Conservation (phyloP, 2,113 vertebrate genomes). For the Odocoileus virginianus region DNA sequence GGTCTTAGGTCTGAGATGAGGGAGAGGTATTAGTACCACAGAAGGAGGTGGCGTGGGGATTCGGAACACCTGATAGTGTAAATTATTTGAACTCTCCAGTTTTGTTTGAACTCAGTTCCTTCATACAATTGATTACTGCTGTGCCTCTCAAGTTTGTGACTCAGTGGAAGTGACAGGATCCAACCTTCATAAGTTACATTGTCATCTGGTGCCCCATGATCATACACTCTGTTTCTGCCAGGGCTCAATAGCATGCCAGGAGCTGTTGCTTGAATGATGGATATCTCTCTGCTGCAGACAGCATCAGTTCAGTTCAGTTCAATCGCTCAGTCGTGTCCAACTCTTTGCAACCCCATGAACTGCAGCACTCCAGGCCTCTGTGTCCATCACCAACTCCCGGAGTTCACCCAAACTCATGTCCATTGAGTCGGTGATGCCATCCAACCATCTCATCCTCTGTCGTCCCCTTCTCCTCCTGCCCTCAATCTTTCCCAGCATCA, state of each 20-base stretch:
- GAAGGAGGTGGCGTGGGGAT: background rate
- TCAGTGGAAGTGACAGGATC: background rate
- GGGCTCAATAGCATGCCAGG: background rate
- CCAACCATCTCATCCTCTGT: too few relatives aligned
- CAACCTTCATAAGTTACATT: background rate
- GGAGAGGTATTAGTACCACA: background rate
- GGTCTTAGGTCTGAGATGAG: background rate
- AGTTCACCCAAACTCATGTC: too few relatives aligned
- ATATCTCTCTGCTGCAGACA: background rate
- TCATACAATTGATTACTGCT: background rate
- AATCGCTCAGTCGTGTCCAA: too few relatives aligned
- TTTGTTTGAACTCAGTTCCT: background rate
- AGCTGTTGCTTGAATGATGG: background rate
- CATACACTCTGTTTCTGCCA: background rate
- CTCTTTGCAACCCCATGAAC: too few relatives aligned
- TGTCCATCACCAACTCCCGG: too few relatives aligned
- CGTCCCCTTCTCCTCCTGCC: too few relatives aligned
- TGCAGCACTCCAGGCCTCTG: too few relatives aligned
- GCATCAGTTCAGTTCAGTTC: too few relatives aligned
- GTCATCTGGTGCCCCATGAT: background rate
- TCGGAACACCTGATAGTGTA: background rate
- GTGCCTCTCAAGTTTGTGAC: background rate
- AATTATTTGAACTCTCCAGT: background rate
- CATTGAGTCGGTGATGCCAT: too few relatives aligned
- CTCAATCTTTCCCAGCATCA: too few relatives aligned